A percentile compares a stretch with the other conserved stretches of the same genome.
phyloP scores from a whole-genome alignment of 2,888 invertebrate species.

The Lysandra coridon region DNA sequence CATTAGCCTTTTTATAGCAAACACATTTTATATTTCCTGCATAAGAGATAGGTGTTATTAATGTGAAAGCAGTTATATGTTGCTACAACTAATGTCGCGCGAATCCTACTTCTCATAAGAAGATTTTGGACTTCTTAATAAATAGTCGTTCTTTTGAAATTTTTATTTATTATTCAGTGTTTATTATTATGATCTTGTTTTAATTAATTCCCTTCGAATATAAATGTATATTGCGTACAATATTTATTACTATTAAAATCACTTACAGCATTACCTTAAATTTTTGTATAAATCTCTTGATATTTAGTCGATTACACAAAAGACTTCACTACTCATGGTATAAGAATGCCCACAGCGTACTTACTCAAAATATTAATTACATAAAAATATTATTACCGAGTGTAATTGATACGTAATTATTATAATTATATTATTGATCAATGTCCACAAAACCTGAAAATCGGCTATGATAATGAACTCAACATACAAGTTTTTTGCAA shows the following conservation, averaged over 20 bases:
- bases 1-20: background rate
- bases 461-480: constrained; percentile 8
- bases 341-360: constrained; percentile 7
- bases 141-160: background rate
- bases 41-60: background rate
- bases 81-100: background rate
- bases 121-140: background rate
- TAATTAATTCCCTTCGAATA: background rate
- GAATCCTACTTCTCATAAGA: background rate
- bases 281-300: background rate
- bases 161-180: background rate
- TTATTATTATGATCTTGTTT: background rate
- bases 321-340: background rate
- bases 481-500: constrained; percentile 17
- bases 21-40: constrained; percentile 18
- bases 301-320: background rate
- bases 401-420: constrained; percentile 29
- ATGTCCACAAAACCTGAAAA: constrained; percentile 9
- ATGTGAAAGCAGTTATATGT: constrained; percentile 6
- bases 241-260: background rate
- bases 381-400: constrained; percentile 3
- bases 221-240: background rate
- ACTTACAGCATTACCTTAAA: background rate
- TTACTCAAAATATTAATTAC: constrained; percentile 16
- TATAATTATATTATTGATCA: constrained; percentile 8